Evolutionary conservation across 2,113 vertebrate genomes (phyloP).

Genomic region (Scomber scombrus): DNA sequence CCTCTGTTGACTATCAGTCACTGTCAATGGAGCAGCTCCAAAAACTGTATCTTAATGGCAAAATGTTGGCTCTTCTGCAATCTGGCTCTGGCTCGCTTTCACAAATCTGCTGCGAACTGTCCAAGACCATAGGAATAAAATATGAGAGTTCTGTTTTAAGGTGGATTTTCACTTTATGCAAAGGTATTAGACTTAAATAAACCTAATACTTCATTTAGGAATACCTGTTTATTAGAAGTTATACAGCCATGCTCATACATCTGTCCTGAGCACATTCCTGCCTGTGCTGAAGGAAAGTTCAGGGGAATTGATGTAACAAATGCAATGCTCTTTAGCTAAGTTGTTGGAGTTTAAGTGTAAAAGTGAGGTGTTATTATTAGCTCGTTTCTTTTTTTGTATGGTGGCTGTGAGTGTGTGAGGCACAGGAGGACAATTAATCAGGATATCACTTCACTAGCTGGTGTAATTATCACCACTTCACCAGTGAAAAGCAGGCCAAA

Average conservation of each 20-base stretch:
- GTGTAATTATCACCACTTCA: constrained; percentile 61
- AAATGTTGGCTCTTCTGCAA: constrained; percentile 27
- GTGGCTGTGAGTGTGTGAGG: constrained; percentile 38
- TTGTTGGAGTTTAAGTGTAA: constrained; percentile 25
- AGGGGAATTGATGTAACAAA: constrained; percentile 38
- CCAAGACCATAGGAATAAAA: constrained; percentile 38
- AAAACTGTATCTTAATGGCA: constrained; percentile 27
- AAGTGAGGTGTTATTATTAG: constrained; percentile 50
- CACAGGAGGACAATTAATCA: constrained; percentile 49
- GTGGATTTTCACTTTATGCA: constrained; percentile 52
- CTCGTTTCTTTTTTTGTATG: constrained; percentile 16
- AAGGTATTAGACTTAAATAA: constrained; percentile 70
- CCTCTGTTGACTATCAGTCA: constrained; percentile 47
- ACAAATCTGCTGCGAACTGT: constrained; percentile 38
- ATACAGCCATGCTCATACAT: constrained; percentile 58
- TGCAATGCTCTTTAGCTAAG: background rate
- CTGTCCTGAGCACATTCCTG: constrained; percentile 58
- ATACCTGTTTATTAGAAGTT: constrained; percentile 66
- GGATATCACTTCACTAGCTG: constrained; percentile 13
- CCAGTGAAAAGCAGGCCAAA: constrained; percentile 22
- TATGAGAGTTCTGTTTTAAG: constrained; percentile 41
- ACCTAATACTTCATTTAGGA: constrained; percentile 59
- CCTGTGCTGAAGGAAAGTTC: constrained; percentile 30
- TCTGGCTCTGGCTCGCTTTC: constrained; percentile 30
- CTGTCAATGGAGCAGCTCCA: constrained; percentile 30